These are phyloP conservation scores for Cetonia aurata DNA, from an alignment of 2,888 invertebrate genomes.

Conservation along the genomic window DNA sequence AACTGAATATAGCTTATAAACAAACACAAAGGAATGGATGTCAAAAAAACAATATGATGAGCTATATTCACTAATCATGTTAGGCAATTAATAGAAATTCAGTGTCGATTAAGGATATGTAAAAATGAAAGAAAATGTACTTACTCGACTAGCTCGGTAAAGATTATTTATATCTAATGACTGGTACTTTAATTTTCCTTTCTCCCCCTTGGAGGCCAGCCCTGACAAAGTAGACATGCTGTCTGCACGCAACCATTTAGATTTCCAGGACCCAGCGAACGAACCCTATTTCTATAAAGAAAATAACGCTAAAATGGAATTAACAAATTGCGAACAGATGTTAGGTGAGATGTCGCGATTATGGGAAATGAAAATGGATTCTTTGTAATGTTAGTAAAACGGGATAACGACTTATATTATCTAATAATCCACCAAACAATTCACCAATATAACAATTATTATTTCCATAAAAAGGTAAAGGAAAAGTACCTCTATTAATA, in stretches of 20 bases:
- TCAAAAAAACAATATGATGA: neutral
- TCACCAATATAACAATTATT: neutral
- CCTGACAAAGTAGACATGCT: constrained; percentile 97
- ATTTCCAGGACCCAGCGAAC: constrained; percentile 83
- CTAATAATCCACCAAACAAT: constrained; percentile 6
- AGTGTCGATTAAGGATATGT: neutral
- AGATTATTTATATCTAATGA: constrained; percentile 98
- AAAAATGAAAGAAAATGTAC: constrained; percentile 59
- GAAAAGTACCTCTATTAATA: neutral
- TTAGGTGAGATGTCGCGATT: neutral
- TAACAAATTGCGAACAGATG: neutral
- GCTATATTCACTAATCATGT: neutral
- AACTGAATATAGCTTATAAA: neutral
- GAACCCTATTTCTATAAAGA: constrained; percentile 75
- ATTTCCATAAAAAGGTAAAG: too few species aligned
- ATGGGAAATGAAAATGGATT: neutral
- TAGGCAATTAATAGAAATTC: neutral
- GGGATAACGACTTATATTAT: too few species aligned
- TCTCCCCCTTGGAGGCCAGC: constrained; percentile 87
- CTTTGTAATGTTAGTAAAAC: too few species aligned
- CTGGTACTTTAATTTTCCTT: constrained; percentile 95
- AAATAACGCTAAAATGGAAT: constrained; percentile 38
- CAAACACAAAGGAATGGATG: neutral
- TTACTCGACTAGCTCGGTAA: constrained; percentile 88
- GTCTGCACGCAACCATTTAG: constrained; percentile 95